Base-by-base conservation (phyloP, 2,113 vertebrate genomes). In the Urocolius indicus region DNA sequence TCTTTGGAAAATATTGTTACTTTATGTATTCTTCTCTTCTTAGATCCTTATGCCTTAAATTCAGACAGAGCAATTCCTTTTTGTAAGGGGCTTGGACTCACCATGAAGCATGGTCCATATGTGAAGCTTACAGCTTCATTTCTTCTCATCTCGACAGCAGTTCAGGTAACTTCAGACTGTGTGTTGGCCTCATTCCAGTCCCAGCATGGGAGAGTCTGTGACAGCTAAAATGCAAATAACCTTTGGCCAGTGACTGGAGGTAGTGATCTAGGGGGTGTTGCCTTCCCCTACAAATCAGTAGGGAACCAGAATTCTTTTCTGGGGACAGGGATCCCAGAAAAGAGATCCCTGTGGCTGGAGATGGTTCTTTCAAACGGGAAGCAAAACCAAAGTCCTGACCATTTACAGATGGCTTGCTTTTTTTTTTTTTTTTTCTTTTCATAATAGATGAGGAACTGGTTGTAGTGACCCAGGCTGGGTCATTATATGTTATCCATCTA, bases 81-180 rank as follows among this genome's bases (percentile, higher is more conserved):
- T 93, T 98, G 98, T 76, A 96, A 98, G 85, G 99, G 99, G 78
- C 98, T 99, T 86, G 84, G 97, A 87, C 97, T 98, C 97, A 99
- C 99, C 51, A 98, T 99, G 98, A 98, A 97, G 91, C 98, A 99
- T 3, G 97, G 98, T 4, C 99, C 99, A 2, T 99, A 99, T 77
- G 95, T 99, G 95, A 99, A 97, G 32, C 98, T 99, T 68, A 99
- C 98, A 2, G 97, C 98, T 29, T 98, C 99, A 9, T 99, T 99
- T 97, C 98, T 99, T 96, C 98, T 99, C 98, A 99, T 99, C 96
- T 99, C 99, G 0, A 98, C 99, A 36, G 99, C 99, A 29, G 98
- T 99, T 89, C 99, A 99, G 99, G 99, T 99, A 98, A 96, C 65
- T 76, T 65, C 69, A 91, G 63, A 74, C 61, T 83, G 32, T 68